Evolutionary conservation across 2,797 vertebrate species (phyloP), one percentile per base, ranked within the genome.

Genomic region (Onychomys torridus): DNA sequence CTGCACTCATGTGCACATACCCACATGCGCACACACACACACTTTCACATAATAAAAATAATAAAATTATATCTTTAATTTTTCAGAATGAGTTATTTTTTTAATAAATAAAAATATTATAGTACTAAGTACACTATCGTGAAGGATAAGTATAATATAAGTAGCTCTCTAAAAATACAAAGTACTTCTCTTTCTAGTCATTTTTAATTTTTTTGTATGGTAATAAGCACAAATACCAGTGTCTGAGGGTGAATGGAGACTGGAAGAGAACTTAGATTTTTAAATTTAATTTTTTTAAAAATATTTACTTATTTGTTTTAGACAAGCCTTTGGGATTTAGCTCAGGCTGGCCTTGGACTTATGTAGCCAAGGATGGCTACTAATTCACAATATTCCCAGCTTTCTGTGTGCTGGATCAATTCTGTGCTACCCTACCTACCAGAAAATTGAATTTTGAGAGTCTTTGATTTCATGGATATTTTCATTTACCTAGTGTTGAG

Each of bases 131-230:
- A 87, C 40, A 71, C 61, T 91, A 4, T 76, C 73, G 69, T 46
- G 6, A 90, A 71, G 83, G 91, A 88, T 65, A 89, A 46, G 14
- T 71, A 29, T 63, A 78, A 76, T 97, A 37, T 0, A 83, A 82
- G 27, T 90, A 75, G 9, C 4, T 83, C 95, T 94, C 86, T 11
- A 83, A 95, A 94, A 92, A 32, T 79, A 8, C n/a, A 73, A 95
- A 32, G 7, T 92, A 79, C 37, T 92, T 92, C n/a, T 43, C 19
- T 76, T 90, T 84, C 14, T 78, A 96, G 88, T 40, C 6, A 49
- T 52, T 63, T 82, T 59, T 43, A 43, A 43, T 29, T 55, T 84
- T 89, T 89, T 83, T 29, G 67, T 16, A 25, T 94, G 65, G 71
- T 83, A 95, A 57, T 90, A 78, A 63, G 5, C 32, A 90, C 63